Base-by-base conservation (phyloP, 2,113 vertebrate genomes). In the Gymnarchus niloticus region DNA sequence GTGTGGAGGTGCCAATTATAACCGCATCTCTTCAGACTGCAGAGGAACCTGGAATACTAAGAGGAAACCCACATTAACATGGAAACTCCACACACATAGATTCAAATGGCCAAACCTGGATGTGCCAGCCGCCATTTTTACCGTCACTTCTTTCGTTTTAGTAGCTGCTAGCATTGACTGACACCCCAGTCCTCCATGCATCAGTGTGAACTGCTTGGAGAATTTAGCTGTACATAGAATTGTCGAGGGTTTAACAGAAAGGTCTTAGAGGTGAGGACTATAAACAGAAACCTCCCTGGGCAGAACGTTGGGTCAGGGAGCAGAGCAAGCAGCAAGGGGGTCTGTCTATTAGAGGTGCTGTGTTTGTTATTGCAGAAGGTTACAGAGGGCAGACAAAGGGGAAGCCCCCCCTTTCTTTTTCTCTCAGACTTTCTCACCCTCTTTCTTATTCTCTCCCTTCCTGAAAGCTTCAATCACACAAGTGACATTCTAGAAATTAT, bases 361-460 rank as follows among this genome's bases (percentile, higher is more conserved):
- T 88, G 87, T 86, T 88, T 88, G 87, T 88, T 88, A 84, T 88
- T 88, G 81, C n/a, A 87, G 25, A 51, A 78, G 52, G 87, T 85
- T 83, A 85, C n/a, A 46, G 81, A 78, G 80, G 80, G 81, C 84
- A 56, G 44, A 52, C 54, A 46, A 33, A 54, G 81, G 33, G 81
- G 61, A 77, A 59, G 65, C 49, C 4, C 8, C 23, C 49, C 44
- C 51, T 48, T 21, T 78, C 21, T 17, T 54, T 83, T 56, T 49
- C 41, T 61, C 44, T 5, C 21, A 80, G 61, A 23, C 84, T 78
- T 56, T 81, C 84, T 76, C 76, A 21, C 54, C 54, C 52, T 25
- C 7, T 81, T 78, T 48, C 59, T 56, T 12, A 69, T 80, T 56
- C 56, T 8, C 85, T 44, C 19, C 57, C 57, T 33, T 28, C 5